Evolutionary conservation across 1,140 invertebrate genomes (phyloP), one percentile per base, ranked within the genome.

Genomic region (Probaryconus sp.): DNA sequence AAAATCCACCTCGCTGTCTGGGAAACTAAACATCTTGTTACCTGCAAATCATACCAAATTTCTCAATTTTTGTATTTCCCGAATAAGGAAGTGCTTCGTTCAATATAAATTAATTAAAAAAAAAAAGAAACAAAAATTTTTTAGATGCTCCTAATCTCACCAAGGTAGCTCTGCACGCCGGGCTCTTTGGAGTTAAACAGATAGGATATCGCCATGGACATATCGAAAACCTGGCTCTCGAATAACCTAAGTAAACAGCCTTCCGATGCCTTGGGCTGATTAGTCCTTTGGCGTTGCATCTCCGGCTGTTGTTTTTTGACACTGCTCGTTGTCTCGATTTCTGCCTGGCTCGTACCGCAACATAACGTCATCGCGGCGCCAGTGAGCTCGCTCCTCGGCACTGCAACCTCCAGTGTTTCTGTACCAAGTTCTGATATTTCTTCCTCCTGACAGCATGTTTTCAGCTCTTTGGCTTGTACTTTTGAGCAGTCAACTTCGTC

Each of bases 131-230:
- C 20, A 7, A 10, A 5, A 42, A 11, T 7, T 28, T 51, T 31
- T 30, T 1, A 20, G 24, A 28, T 45, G 9, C 13, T 26, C 30
- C 16, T 5, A 26, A 14, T 20, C 87, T 88, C 83, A 92, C 96
- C 97, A 84, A 98, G 92, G 87, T 99, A 99, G 75, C 94, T 95
- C 81, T 98, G 95, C 38, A 99, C 97, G 38, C 97, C 97, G 13
- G 96, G 95, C 86, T 99, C 97, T 88, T 99, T 99, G n/a, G 97
- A 98, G 84, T 98, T 98, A 82, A 97, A 98, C 24, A 99, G 89
- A 91, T 99, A 99, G 81, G 95, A 95, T 81, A 99, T 96, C 14
- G 97, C 97, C 91, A 99, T 98, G 56, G 95, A 95, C 92, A 98
- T 98, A 84, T 98, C 96, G 86, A 99, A 99, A 51, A 98, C 90